Evolutionary conservation across 1,140 invertebrate genomes (phyloP), one percentile per base, ranked within the genome.

Genomic region (Coptotermes formosanus): DNA sequence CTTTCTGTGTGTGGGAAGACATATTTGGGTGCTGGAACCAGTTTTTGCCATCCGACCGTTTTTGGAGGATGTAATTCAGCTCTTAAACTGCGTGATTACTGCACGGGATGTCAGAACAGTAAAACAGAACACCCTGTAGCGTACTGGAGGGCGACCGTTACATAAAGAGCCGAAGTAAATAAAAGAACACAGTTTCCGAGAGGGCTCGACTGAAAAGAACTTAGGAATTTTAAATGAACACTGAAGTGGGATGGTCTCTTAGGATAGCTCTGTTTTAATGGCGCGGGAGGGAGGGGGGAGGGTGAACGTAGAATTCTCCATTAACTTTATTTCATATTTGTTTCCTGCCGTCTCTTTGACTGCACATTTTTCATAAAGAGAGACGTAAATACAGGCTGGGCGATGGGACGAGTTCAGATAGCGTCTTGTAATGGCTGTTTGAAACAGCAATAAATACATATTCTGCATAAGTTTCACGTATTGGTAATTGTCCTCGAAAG

Each of bases 141-240:
- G 1, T 9, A 3, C 8, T 75, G 64, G 14, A 7, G 64, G 8
- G 2, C 19, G 59, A 64, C 59, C 25, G 9, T 3, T 8, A 64
- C 19, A 64, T 64, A 16, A 75, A 75, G 14, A 25, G 64, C 6
- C 55, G 14, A 0, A 75, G 64, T 11, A 30, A 75, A 75, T 30
- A 75, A 75, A 75, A 30, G 64, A 75, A 75, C n/a, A 75, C 64
- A 75, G 64, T 75, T 75, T 75, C 64, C 30, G n/a, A 75, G 64
- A 75, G 14, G 16, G 25, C 59, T 16, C 1, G 59, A 12, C 59
- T 64, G 25, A 23, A 48, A 64, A 64, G 59, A 64, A 75, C 25
- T 30, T 75, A 8, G n/a, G 64, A 75, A 75, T 75, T 75, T 75
- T 75, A 30, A 75, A 75, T 75, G 64, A 75, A 30, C 64, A 6